Percentiles rank a stretch among this genome's conserved stretches.
These are phyloP conservation scores for Silurus aristotelis DNA, from an alignment of 2,797 vertebrate species.

Conservation along the genomic window DNA sequence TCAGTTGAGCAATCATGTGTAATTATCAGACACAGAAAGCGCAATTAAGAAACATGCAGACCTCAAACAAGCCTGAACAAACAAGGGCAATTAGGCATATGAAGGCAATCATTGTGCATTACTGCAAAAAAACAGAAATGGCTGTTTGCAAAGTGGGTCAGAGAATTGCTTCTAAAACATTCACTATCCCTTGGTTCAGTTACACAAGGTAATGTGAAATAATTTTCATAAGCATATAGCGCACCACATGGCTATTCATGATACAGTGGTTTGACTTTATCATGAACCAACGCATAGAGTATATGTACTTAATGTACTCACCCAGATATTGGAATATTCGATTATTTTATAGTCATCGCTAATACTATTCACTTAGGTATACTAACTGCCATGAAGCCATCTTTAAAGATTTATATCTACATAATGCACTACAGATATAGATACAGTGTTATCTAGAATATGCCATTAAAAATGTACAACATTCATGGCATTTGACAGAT, in stretches of 20 bases:
- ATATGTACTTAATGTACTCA: not conserved
- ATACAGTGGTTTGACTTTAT: not conserved
- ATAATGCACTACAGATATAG: not conserved
- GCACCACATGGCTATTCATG: not conserved
- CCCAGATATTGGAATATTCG: too few species aligned
- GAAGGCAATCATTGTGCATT: conserved; percentile 39
- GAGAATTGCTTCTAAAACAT: conserved; percentile 27
- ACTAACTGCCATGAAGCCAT: not conserved
- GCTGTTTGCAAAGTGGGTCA: conserved; percentile 13
- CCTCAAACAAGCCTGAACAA: conserved; percentile 34
- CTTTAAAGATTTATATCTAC: not conserved
- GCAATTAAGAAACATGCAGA: conserved; percentile 34
- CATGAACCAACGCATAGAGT: not conserved
- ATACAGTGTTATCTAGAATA: not conserved
- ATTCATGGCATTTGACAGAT: too few species aligned
- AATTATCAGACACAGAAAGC: conserved; percentile 36
- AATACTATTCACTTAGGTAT: not conserved
- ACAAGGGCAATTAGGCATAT: conserved; percentile 28
- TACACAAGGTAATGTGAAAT: conserved; percentile 1
- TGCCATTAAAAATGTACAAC: too few species aligned
- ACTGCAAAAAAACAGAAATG: conserved; percentile 28
- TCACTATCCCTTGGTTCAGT: conserved; percentile 12
- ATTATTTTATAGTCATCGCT: not conserved
- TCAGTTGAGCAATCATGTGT: conserved; percentile 23
- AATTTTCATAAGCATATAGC: not conserved